Evolutionary conservation across 2,113 vertebrate species (phyloP).

Genomic region (Brienomyrus longianalis): DNA sequence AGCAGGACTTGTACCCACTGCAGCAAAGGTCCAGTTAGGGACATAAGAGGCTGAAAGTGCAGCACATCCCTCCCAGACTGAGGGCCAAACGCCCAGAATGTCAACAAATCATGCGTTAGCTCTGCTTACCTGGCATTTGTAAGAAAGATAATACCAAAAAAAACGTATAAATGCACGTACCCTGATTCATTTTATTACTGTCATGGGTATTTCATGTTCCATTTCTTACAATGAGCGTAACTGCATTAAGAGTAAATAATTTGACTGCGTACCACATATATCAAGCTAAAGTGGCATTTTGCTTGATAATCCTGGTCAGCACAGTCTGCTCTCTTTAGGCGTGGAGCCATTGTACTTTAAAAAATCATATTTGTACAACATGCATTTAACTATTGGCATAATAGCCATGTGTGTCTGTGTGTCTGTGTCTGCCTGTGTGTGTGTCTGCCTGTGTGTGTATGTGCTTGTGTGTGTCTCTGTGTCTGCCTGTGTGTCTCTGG

Average conservation of each 20-base stretch:
- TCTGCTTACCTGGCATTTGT: background rate
- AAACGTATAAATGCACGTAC: background rate
- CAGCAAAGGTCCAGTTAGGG: background rate
- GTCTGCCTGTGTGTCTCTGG: too few species aligned
- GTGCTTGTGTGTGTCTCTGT: background rate
- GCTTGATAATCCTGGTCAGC: background rate
- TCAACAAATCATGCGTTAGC: background rate
- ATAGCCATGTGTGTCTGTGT: background rate
- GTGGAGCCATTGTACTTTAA: background rate
- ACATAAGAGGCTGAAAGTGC: background rate
- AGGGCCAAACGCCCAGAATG: background rate
- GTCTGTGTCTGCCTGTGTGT: background rate
- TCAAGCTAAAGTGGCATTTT: background rate
- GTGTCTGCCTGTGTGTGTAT: background rate
- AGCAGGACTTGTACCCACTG: background rate
- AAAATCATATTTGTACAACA: background rate
- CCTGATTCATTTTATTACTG: background rate
- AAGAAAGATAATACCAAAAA: background rate
- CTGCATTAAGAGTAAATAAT: background rate
- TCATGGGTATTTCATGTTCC: background rate
- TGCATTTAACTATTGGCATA: background rate
- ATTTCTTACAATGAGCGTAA: background rate
- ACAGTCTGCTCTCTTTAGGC: background rate
- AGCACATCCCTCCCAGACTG: background rate
- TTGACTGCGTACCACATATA: background rate